Conservation (phyloP, 2,888 invertebrate genomes). For the Aromia moschata region DNA sequence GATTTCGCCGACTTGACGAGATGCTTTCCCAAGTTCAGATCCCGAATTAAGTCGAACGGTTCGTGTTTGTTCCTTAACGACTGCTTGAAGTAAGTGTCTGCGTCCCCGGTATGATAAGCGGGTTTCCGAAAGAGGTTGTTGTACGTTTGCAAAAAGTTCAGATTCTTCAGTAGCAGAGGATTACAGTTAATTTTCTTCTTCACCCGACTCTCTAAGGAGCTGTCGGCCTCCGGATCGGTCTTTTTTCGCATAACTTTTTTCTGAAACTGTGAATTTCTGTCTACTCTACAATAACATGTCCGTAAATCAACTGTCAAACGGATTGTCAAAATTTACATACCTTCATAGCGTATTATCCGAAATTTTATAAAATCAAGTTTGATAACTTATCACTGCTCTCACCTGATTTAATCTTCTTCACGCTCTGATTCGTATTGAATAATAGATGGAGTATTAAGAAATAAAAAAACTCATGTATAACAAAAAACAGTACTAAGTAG, state of each 20-base stretch:
- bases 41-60: conserved; percentile 50
- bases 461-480: conserved; percentile 6
- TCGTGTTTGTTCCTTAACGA: conserved; percentile 55
- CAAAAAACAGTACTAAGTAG: conserved; percentile 16
- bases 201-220: conserved; percentile 32
- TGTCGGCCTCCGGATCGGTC: conserved; percentile 34
- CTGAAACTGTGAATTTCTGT: conserved; percentile 49
- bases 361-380: not conserved
- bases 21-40: conserved; percentile 33
- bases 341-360: conserved; percentile 29
- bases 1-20: conserved; percentile 30
- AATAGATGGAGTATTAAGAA: not conserved
- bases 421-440: too few species aligned
- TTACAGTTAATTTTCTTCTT: conserved; percentile 42
- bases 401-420: too few species aligned
- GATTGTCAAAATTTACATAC: conserved; percentile 36
- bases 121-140: conserved; percentile 45
- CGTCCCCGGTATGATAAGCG: conserved; percentile 51
- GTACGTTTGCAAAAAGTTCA: conserved; percentile 45
- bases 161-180: conserved; percentile 46
- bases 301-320: conserved; percentile 25
- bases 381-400: not conserved
- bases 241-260: conserved; percentile 35
- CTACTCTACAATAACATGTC: conserved; percentile 39
- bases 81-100: conserved; percentile 55